phyloP scores from a whole-genome alignment of 2,888 invertebrate genomes.

The Diarsia dahlii region DNA sequence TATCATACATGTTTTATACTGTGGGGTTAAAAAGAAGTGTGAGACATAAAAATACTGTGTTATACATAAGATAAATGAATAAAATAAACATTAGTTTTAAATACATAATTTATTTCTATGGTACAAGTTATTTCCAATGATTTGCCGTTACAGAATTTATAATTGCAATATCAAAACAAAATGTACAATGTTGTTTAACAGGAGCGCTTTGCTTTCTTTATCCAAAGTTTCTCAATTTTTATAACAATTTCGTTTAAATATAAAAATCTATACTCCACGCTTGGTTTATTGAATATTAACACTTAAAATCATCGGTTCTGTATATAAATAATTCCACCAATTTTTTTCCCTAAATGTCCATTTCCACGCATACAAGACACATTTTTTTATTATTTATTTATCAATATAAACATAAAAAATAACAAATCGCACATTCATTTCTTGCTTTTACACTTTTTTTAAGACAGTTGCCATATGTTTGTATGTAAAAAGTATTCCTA shows the following conservation, averaged over 20 bases:
- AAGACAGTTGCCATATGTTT: slow-evolving; percentile 78
- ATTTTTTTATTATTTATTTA: slow-evolving; percentile 76
- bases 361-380: slow-evolving; percentile 76
- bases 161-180: slow-evolving; percentile 73
- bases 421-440: slow-evolving; percentile 82
- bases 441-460: slow-evolving; percentile 74
- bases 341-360: slow-evolving; percentile 74
- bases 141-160: slow-evolving; percentile 77
- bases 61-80: slow-evolving; percentile 38
- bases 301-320: slow-evolving; percentile 72
- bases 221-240: slow-evolving; percentile 68
- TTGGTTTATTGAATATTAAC: slow-evolving; percentile 72
- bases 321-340: slow-evolving; percentile 76
- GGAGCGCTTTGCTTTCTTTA: slow-evolving; percentile 59
- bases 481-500: slow-evolving; percentile 52
- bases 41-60: background rate
- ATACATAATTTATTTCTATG: slow-evolving; percentile 91
- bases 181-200: slow-evolving; percentile 63
- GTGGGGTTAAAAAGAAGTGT: background rate
- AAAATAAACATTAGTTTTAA: slow-evolving; percentile 78
- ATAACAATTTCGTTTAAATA: slow-evolving; percentile 67
- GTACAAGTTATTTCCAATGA: slow-evolving; percentile 88
- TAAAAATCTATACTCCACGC: slow-evolving; percentile 67
- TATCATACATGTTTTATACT: background rate
- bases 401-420: slow-evolving; percentile 89